Conservation (phyloP, 2,888 invertebrate genomes). For the Cheiracanthium punctorium region DNA sequence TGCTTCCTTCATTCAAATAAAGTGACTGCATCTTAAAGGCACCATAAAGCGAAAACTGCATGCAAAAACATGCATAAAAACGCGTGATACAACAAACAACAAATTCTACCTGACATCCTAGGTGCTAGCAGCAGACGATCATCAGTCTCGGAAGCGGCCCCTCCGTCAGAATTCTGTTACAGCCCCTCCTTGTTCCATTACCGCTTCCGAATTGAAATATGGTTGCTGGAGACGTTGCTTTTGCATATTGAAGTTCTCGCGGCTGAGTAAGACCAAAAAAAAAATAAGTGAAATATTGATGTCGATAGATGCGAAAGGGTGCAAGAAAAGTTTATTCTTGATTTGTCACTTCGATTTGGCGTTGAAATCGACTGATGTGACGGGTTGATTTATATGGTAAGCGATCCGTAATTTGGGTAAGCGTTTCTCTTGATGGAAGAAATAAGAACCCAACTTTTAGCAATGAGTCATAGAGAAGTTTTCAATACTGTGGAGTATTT, state of each 20-base stretch:
- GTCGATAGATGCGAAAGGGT: neutral
- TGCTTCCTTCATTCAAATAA: neutral
- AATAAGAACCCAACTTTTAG: too few relatives aligned
- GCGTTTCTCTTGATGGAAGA: too few relatives aligned
- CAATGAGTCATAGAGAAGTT: too few relatives aligned
- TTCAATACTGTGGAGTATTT: too few relatives aligned
- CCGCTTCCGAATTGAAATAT: constrained; percentile 52
- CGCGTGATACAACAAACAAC: constrained; percentile 10
- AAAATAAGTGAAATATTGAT: constrained; percentile 26
- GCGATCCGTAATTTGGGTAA: too few relatives aligned
- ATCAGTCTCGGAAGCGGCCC: constrained; percentile 52
- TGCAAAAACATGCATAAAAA: neutral
- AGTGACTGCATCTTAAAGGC: neutral
- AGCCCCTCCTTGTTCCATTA: constrained; percentile 36
- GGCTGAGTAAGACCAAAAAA: neutral
- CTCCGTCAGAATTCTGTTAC: neutral
- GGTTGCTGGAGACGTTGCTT: neutral
- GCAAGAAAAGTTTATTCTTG: constrained; percentile 27
- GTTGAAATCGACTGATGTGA: constrained; percentile 16
- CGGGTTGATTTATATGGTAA: constrained; percentile 15
- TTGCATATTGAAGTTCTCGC: constrained; percentile 34
- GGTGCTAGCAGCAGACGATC: constrained; percentile 64
- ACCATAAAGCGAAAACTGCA: neutral
- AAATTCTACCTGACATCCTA: constrained; percentile 46
- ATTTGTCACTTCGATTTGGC: constrained; percentile 35